phyloP scores from a whole-genome alignment of 1,140 invertebrate genomes.

The Leptinotarsa lineolata region DNA sequence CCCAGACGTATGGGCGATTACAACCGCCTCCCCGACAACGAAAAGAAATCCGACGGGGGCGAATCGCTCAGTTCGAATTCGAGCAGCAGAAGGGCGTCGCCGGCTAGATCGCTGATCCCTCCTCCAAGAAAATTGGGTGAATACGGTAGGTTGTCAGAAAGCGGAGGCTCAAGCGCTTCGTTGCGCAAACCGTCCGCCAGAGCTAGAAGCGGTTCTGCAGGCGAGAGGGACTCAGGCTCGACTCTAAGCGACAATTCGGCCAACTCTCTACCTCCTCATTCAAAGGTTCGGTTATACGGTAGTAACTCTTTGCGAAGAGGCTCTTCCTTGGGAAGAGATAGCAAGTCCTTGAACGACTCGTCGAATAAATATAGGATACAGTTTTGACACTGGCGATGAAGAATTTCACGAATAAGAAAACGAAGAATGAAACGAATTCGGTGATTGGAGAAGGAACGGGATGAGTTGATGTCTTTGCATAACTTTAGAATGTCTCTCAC shows the following conservation, averaged over 20 bases:
- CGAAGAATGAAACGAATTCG: background rate
- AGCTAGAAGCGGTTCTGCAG: slow-evolving; percentile 56
- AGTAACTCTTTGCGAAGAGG: slow-evolving; percentile 56
- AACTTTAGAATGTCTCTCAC: too few species aligned
- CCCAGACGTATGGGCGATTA: slow-evolving; percentile 63
- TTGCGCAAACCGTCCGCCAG: slow-evolving; percentile 56
- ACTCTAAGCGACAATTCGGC: slow-evolving; percentile 63
- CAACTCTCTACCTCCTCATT: slow-evolving; percentile 64
- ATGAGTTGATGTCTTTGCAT: too few species aligned
- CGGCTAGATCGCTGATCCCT: slow-evolving; percentile 67
- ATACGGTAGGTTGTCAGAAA: slow-evolving; percentile 64
- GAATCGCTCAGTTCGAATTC: slow-evolving; percentile 53
- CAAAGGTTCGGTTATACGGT: slow-evolving; percentile 63
- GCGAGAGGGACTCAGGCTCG: slow-evolving; percentile 60
- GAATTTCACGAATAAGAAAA: background rate
- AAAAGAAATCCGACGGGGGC: slow-evolving; percentile 52
- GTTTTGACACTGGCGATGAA: slow-evolving; percentile 57
- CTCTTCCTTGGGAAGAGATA: slow-evolving; percentile 62
- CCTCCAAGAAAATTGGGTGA: slow-evolving; percentile 62
- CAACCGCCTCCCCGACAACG: slow-evolving; percentile 54
- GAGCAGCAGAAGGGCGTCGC: slow-evolving; percentile 57
- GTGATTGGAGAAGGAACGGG: too few species aligned
- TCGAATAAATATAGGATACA: slow-evolving; percentile 70
- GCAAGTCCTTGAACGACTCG: slow-evolving; percentile 59
- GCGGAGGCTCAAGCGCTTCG: slow-evolving; percentile 55